Evolutionary conservation across 2,113 vertebrate genomes (phyloP).

Genomic region (Neodon shergylaensis): DNA sequence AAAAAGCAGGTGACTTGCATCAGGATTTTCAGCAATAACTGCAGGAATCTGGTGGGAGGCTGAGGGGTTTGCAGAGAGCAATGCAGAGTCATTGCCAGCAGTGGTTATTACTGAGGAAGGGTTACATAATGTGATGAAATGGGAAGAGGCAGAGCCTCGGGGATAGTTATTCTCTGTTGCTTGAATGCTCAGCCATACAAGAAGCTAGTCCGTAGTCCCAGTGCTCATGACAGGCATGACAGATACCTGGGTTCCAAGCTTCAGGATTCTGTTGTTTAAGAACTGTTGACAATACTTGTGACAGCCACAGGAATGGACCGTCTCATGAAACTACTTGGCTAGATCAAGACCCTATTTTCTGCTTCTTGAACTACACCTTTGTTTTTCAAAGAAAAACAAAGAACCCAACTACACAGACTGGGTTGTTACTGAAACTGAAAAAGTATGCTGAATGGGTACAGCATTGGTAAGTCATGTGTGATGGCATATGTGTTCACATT

Average conservation of each 20-base stretch:
- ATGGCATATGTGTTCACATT: not conserved
- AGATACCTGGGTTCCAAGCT: not conserved
- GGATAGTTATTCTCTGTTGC: conserved; percentile 72
- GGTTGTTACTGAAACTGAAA: rapidly evolving
- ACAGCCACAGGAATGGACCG: no score
- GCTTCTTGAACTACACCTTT: no score
- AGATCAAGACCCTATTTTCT: not conserved
- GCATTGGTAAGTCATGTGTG: not conserved
- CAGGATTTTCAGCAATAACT: not conserved
- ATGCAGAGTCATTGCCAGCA: not conserved
- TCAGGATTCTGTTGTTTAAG: no score
- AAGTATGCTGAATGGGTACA: not conserved
- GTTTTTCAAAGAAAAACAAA: not conserved
- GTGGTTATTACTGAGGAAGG: conserved; percentile 60
- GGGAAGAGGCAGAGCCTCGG: conserved; percentile 75
- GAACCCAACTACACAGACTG: not conserved
- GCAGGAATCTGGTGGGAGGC: not conserved
- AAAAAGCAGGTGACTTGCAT: not conserved
- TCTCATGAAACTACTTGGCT: rapidly evolving
- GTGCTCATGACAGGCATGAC: conserved; percentile 62
- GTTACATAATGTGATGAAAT: conserved; percentile 80
- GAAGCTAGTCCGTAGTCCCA: conserved; percentile 56
- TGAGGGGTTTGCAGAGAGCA: not conserved
- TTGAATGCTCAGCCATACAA: conserved; percentile 68
- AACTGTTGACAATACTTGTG: no score